Conservation (phyloP, 2,797 vertebrate species). For the Pseudomugil tenellus region DNA sequence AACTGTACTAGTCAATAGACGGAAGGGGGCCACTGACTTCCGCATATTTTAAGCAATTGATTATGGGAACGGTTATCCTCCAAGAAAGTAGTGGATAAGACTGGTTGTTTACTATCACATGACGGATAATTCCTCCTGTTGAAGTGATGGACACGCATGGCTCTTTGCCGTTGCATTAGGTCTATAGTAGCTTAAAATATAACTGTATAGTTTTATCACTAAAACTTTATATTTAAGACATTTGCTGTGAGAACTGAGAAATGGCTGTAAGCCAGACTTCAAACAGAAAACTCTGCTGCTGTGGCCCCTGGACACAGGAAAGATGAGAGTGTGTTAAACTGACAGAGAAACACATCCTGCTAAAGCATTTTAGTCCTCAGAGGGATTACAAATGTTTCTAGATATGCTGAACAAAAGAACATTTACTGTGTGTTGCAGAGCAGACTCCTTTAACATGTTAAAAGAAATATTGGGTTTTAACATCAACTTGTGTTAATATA, state of each 20-base stretch:
- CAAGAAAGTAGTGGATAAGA: too few species aligned
- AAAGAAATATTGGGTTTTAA: constrained; percentile 12
- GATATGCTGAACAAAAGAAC: constrained; percentile 34
- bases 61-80: too few species aligned
- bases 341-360: constrained; percentile 42
- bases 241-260: constrained; percentile 49
- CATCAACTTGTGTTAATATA: constrained; percentile 28
- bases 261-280: constrained; percentile 64
- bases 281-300: constrained; percentile 38
- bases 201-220: constrained; percentile 3
- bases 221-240: constrained; percentile 42
- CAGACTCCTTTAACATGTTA: background rate
- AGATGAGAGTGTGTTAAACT: constrained; percentile 36
- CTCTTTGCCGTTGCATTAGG: background rate
- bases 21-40: too few species aligned
- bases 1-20: too few species aligned
- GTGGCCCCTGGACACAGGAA: constrained; percentile 35
- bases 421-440: constrained; percentile 11
- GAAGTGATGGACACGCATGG: background rate
- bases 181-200: background rate
- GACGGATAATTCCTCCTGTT: background rate
- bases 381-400: constrained; percentile 44
- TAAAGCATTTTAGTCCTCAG: constrained; percentile 51
- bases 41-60: too few species aligned
- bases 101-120: background rate